Evolutionary conservation across 2,113 vertebrate species (phyloP), one percentile per base, ranked within the genome.

Genomic region (Crypturellus undulatus): DNA sequence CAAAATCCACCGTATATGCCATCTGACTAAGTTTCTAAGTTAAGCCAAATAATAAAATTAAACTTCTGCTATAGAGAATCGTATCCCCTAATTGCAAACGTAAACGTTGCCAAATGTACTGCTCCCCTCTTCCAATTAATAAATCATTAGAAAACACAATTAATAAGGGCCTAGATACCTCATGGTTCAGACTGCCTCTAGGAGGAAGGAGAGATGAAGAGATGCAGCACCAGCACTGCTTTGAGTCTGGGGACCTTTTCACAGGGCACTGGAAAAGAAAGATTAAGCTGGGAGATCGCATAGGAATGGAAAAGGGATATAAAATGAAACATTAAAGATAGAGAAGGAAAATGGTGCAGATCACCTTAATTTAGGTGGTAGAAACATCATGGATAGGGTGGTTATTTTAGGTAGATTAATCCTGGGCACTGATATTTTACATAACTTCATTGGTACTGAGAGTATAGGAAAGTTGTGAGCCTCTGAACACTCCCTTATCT

Each of bases 61-160:
- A 87, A 92, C 54, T 95, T 95, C 45, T 81, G 26, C 79, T 79
- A 26, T 15, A 72, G 84, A 89, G 81, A 91, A 90, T 85, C 84
- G 70, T 87, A 89, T 91, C 95, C 49, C 71, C 72, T 98, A 96
- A 97, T 95, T 97, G 89, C 87, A 94, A 96, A 94, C 93, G 90
- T 97, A 97, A 97, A 96, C 96, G 90, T 95, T 97, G 88, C 92
- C 97, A 97, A 96, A 97, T 97, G 93, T 97, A 97, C 92, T 49
- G 47, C n/a, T 97, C 79, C 81, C 93, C 91, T 97, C 90, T 96
- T 93, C 88, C 95, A 97, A 96, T 97, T 96, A 97, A 97, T 97
- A 97, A 96, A 97, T 97, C 92, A 97, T 97, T 96, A 97, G 92
- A 89, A 97, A 95, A 90, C 64, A 96, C 93, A 95, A 96, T 95